Evolutionary conservation across 2,888 invertebrate genomes (phyloP).

Genomic region (Nephrotoma guestfalica): DNA sequence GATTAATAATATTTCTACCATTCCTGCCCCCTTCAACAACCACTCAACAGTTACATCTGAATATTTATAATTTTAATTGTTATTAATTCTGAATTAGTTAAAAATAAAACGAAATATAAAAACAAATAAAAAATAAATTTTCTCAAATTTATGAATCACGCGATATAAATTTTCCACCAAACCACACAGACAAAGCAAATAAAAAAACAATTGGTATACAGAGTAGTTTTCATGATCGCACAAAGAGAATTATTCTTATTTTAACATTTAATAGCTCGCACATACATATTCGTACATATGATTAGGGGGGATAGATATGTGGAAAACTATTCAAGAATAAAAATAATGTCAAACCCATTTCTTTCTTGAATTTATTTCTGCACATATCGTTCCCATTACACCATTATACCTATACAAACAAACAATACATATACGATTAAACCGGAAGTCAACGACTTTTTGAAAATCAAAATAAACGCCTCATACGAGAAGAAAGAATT

Average conservation of each 20-base stretch:
- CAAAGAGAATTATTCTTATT: not conserved
- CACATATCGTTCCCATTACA: not conserved
- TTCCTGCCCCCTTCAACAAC: not conserved
- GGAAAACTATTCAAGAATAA: not conserved
- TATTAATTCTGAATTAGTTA: not conserved
- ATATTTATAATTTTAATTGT: not conserved
- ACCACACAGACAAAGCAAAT: not conserved
- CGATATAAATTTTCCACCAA: not conserved
- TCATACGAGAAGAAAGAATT: not conserved
- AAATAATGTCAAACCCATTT: not conserved
- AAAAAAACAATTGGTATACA: not conserved
- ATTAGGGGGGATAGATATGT: not conserved
- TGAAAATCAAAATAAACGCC: not conserved
- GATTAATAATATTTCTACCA: not conserved
- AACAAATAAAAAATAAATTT: not conserved
- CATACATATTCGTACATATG: not conserved
- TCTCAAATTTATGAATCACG: not conserved
- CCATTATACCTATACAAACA: not conserved
- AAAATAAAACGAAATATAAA: not conserved
- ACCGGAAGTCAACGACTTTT: not conserved
- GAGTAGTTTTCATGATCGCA: not conserved
- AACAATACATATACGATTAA: not conserved
- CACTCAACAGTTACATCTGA: not conserved
- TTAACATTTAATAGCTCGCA: not conserved
- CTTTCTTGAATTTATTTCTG: not conserved